phyloP scores from a whole-genome alignment of 1,140 invertebrate species.

The Cyclina sinensis region DNA sequence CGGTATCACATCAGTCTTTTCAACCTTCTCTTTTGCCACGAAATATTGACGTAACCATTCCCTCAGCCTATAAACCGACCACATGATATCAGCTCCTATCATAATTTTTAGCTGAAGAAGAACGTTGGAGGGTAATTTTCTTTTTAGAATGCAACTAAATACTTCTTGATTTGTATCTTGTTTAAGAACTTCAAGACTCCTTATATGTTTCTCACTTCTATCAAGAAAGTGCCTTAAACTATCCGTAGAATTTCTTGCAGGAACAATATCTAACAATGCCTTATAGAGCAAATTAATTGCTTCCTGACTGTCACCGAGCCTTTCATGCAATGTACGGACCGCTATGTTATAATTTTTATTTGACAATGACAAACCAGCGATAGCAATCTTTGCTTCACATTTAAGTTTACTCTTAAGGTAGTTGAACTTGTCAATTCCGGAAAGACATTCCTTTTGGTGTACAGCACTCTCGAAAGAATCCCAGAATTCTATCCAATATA shows the following conservation, averaged over 20 bases:
- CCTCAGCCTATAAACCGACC: background rate
- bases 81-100: background rate
- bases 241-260: too few species aligned
- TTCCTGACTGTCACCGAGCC: conserved; percentile 17
- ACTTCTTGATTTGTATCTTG: conserved; percentile 21
- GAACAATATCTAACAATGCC: too few species aligned
- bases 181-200: too few species aligned
- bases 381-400: background rate
- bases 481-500: background rate
- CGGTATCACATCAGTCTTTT: too few species aligned
- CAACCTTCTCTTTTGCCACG: too few species aligned
- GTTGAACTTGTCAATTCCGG: too few species aligned
- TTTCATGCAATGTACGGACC: too few species aligned
- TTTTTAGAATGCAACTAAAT: background rate
- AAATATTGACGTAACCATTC: too few species aligned
- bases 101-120: conserved; percentile 9
- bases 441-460: background rate
- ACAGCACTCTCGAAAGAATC: conserved; percentile 1
- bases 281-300: conserved; percentile 18
- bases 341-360: conserved; percentile 2
- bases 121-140: background rate
- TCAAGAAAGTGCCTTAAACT: too few species aligned
- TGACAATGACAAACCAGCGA: too few species aligned
- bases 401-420: background rate
- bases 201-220: too few species aligned